These are phyloP conservation scores for Pseudochaenichthys georgianus DNA, from an alignment of 2,797 vertebrate genomes.

Conservation along the genomic window DNA sequence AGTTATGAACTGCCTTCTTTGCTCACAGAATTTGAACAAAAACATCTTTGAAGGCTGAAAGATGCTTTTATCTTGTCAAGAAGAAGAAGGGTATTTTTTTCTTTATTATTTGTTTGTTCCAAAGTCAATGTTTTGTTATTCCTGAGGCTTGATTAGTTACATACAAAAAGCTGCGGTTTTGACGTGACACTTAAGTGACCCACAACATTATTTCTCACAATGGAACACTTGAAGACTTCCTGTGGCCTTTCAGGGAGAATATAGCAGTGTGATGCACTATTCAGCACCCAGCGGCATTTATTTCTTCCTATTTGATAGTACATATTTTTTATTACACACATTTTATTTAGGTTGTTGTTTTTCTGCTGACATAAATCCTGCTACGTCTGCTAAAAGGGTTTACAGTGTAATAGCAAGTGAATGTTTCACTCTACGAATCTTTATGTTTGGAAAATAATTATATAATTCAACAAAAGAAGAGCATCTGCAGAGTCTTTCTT, in stretches of 20 bases:
- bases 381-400: conserved; percentile 1
- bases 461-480: conserved; percentile 18
- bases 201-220: conserved; percentile 13
- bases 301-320: conserved; percentile 26
- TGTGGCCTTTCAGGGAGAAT: conserved; percentile 22
- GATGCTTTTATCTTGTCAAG: conserved; percentile 21
- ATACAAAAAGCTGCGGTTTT: background rate
- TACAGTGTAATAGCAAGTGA: background rate
- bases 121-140: conserved; percentile 28
- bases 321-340: background rate
- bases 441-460: conserved; percentile 24
- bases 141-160: conserved; percentile 21
- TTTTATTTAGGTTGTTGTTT: background rate
- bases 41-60: conserved; percentile 23
- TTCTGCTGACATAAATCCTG: conserved; percentile 13
- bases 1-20: conserved; percentile 18
- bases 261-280: background rate
- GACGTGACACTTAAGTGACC: background rate
- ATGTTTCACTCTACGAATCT: conserved; percentile 9
- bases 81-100: conserved; percentile 12
- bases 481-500: background rate
- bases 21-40: conserved; percentile 15
- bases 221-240: conserved; percentile 20
- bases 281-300: conserved; percentile 29
- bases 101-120: conserved; percentile 9